phyloP scores from a whole-genome alignment of 2,888 invertebrate species.

The Vandiemenella viatica region DNA sequence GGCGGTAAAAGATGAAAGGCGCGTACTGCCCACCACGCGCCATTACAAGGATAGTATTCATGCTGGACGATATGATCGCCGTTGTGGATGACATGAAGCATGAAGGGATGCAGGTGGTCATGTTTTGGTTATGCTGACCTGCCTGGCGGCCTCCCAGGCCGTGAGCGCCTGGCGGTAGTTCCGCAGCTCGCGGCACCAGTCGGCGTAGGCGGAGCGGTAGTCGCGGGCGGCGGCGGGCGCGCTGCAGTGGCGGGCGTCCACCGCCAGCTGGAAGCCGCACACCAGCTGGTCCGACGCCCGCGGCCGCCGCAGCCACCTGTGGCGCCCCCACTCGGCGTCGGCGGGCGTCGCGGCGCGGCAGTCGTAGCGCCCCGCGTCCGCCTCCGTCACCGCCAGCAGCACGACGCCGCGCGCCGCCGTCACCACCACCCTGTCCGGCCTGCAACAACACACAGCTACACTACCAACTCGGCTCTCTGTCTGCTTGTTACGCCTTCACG shows the following conservation, averaged over 20 bases:
- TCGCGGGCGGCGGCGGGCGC: conserved; percentile 81
- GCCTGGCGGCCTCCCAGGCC: not conserved
- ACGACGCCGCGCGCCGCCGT: conserved; percentile 84
- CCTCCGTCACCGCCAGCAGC: conserved; percentile 76
- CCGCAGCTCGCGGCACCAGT: conserved; percentile 80
- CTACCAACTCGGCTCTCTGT: no score
- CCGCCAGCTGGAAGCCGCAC: conserved; percentile 83
- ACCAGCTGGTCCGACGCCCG: no score
- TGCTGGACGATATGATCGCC: no score
- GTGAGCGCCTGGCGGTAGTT: not conserved
- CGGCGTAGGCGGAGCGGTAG: conserved; percentile 89
- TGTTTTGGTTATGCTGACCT: not conserved
- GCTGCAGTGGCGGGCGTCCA: conserved; percentile 84
- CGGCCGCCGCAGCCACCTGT: no score
- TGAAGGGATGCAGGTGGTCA: no score
- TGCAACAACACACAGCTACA: conserved; percentile 27
- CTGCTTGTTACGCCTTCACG: no score
- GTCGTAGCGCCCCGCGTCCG: conserved; percentile 78
- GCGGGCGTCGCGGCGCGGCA: conserved; percentile 76
- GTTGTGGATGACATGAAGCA: no score
- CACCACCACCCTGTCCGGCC: conserved; percentile 84
- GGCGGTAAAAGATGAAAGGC: no score
- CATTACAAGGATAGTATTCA: no score
- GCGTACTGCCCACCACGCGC: no score
- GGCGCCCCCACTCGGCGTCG: not conserved